Percentiles rank a stretch among this genome's conserved stretches.
Conservation (phyloP, 2,113 vertebrate species). For the Tetrao urogallus region DNA sequence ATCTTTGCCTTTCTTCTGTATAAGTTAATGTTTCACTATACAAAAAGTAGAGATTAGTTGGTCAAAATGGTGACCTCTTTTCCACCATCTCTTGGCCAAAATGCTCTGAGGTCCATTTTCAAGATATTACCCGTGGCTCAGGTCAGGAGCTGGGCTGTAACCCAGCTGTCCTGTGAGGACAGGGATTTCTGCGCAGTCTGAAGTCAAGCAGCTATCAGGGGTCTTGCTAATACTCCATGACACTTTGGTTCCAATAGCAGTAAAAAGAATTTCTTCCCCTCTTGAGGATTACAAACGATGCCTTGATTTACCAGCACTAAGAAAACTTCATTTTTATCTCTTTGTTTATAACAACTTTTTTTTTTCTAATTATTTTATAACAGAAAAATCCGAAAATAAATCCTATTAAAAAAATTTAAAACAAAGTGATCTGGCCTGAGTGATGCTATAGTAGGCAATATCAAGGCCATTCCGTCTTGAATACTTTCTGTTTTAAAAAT, state of each 20-base stretch:
- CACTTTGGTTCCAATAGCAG: background rate
- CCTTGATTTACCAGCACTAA: background rate
- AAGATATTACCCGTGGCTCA: background rate
- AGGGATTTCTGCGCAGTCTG: background rate
- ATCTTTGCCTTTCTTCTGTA: background rate
- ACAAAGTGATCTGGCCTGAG: background rate
- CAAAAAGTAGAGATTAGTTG: background rate
- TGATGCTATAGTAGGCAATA: background rate
- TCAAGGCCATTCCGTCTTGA: conserved; percentile 15
- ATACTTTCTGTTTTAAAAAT: background rate
- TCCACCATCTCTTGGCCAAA: background rate
- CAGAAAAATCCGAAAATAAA: background rate
- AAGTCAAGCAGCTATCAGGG: background rate
- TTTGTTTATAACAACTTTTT: background rate
- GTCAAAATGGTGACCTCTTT: background rate
- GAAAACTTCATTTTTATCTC: background rate
- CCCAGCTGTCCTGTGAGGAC: background rate
- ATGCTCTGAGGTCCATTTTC: background rate
- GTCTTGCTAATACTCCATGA: background rate
- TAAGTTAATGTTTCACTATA: background rate
- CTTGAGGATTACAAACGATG: background rate
- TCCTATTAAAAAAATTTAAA: background rate
- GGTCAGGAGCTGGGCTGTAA: background rate
- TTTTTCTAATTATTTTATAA: background rate
- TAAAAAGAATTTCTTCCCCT: background rate